These are phyloP conservation scores for Myotis myotis DNA, from an alignment of 2,797 vertebrate species.

Conservation along the genomic window DNA sequence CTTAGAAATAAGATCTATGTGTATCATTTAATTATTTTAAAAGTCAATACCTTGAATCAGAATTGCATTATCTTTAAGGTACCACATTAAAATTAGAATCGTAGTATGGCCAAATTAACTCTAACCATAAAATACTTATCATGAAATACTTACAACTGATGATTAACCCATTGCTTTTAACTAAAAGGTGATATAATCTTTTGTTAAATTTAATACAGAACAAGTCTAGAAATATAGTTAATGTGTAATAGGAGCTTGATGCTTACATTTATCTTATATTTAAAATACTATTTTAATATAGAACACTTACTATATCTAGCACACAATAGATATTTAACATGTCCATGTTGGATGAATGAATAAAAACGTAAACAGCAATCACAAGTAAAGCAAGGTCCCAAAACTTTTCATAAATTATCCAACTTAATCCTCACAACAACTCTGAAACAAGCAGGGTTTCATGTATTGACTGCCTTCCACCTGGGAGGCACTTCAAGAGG, in stretches of 20 bases:
- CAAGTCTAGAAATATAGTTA: not conserved
- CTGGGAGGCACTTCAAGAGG: not conserved
- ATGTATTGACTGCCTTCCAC: not conserved
- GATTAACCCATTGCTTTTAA: conserved; percentile 22
- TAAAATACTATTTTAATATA: not conserved
- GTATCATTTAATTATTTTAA: conserved; percentile 46
- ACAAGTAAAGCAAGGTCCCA: not conserved
- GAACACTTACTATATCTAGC: not conserved
- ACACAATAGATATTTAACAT: not conserved
- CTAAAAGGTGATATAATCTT: not conserved
- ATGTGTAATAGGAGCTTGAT: conserved; percentile 1
- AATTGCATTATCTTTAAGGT: conserved; percentile 61
- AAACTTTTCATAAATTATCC: not conserved
- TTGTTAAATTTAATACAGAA: not conserved
- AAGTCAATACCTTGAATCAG: conserved; percentile 32
- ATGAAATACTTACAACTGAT: conserved; percentile 35
- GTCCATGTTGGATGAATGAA: not conserved
- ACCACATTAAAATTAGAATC: conserved; percentile 52
- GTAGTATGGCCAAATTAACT: conserved; percentile 44
- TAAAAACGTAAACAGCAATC: not conserved
- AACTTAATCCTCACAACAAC: not conserved
- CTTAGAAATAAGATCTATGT: conserved; percentile 53
- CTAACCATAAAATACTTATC: conserved; percentile 13
- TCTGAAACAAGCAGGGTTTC: not conserved
- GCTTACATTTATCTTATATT: not conserved